Evolutionary conservation across 2,888 invertebrate species (phyloP).

Genomic region (Leucophenga montana): DNA sequence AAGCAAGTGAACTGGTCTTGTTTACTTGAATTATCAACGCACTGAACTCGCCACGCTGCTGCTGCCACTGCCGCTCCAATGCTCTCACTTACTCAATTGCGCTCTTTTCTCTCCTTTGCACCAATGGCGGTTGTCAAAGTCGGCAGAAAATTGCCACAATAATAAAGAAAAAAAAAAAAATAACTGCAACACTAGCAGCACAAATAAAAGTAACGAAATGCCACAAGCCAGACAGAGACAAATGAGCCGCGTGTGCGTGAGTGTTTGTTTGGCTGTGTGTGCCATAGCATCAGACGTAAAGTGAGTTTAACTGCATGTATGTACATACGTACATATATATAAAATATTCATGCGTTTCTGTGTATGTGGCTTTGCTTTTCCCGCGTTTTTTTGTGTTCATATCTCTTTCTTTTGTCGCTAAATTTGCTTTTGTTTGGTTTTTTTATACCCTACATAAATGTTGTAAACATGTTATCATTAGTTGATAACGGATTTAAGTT

Average conservation of each 20-base stretch:
- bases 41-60: background rate
- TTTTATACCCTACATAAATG: background rate
- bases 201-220: slow-evolving; percentile 4
- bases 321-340: too few relatives aligned
- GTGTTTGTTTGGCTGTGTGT: slow-evolving; percentile 12
- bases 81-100: too few relatives aligned
- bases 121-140: background rate
- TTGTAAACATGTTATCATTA: background rate
- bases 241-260: background rate
- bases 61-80: too few relatives aligned
- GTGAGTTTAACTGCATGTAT: background rate
- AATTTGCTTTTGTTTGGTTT: background rate
- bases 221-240: background rate
- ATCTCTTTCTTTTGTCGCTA: slow-evolving; percentile 1
- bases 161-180: background rate
- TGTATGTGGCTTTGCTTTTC: slow-evolving; percentile 18
- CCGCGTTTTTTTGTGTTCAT: slow-evolving; percentile 18
- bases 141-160: background rate
- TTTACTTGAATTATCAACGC: slow-evolving; percentile 3
- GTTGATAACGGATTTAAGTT: background rate
- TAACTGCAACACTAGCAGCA: background rate
- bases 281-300: background rate
- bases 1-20: background rate
- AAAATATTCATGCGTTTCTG: background rate
- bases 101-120: too few relatives aligned